A percentile compares a stretch with the other conserved stretches of the same genome.
phyloP scores from a whole-genome alignment of 2,888 invertebrate genomes.

The Agrilus mali region DNA sequence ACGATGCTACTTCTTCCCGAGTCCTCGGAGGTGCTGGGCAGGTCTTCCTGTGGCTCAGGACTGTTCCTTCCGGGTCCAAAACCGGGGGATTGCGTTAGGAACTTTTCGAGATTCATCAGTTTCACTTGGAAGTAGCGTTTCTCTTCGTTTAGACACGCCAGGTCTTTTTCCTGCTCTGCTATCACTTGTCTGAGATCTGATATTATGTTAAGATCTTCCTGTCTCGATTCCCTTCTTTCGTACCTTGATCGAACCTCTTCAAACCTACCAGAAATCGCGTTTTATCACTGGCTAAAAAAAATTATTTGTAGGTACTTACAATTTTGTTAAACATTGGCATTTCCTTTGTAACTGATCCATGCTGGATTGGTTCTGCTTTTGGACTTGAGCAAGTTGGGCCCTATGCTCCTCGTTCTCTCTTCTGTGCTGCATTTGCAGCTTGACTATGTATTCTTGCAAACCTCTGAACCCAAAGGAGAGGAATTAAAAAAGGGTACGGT shows the following conservation, averaged over 20 bases:
- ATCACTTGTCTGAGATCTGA: conserved; percentile 41
- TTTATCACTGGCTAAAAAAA: not conserved
- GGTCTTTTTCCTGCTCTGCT: conserved; percentile 44
- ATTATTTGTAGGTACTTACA: conserved; percentile 36
- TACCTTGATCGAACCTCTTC: conserved; percentile 46
- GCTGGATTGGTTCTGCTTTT: conserved; percentile 38
- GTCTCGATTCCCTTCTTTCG: conserved; percentile 41
- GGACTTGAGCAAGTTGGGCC: conserved; percentile 30
- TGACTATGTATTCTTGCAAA: conserved; percentile 32
- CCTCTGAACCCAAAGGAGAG: conserved; percentile 29
- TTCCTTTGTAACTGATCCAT: conserved; percentile 48
- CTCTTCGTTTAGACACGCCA: conserved; percentile 42
- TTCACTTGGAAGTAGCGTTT: conserved; percentile 45
- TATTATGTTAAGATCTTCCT: conserved; percentile 43
- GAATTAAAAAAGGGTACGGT: conserved; percentile 14
- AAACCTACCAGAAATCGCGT: conserved; percentile 28
- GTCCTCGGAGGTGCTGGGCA: too few relatives aligned
- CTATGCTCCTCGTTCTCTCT: conserved; percentile 27
- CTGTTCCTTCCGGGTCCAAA: too few relatives aligned
- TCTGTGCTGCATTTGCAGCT: conserved; percentile 26
- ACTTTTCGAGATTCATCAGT: conserved; percentile 23
- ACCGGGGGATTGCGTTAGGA: not conserved
- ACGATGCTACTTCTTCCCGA: too few relatives aligned
- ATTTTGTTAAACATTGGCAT: conserved; percentile 46
- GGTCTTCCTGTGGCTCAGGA: not conserved